phyloP scores from a whole-genome alignment of 2,888 invertebrate species.

The Zygaena filipendulae region DNA sequence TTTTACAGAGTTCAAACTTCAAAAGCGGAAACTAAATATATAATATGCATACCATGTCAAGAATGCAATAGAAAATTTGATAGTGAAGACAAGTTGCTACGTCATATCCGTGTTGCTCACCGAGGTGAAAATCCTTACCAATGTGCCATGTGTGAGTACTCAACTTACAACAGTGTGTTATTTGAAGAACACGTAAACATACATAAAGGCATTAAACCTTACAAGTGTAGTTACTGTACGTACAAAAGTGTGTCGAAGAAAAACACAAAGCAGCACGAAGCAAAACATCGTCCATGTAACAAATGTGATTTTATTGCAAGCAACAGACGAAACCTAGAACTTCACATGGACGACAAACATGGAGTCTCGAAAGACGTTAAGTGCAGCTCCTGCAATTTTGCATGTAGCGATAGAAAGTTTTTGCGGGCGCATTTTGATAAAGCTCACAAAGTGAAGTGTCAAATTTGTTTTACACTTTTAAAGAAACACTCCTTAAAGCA shows the following conservation, averaged over 20 bases:
- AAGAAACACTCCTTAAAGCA: neutral
- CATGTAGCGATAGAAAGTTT: neutral
- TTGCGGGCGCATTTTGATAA: neutral
- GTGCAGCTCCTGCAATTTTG: neutral
- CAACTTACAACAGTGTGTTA: slow-evolving; percentile 38
- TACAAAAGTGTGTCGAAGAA: slow-evolving; percentile 46
- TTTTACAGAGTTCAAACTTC: no score
- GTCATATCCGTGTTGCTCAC: slow-evolving; percentile 37
- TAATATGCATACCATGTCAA: slow-evolving; percentile 19
- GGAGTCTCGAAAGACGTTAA: slow-evolving; percentile 5
- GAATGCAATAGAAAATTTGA: slow-evolving; percentile 28
- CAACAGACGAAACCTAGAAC: slow-evolving; percentile 26
- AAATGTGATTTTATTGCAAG: slow-evolving; percentile 34
- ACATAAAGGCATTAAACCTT: slow-evolving; percentile 51
- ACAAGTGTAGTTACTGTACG: slow-evolving; percentile 37
- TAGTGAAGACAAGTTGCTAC: slow-evolving; percentile 31
- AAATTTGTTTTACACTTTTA: neutral
- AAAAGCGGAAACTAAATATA: neutral
- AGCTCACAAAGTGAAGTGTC: neutral
- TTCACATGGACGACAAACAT: slow-evolving; percentile 7
- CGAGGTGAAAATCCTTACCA: slow-evolving; percentile 42
- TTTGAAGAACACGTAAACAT: slow-evolving; percentile 45
- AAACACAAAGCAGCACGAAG: slow-evolving; percentile 44
- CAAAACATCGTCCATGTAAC: slow-evolving; percentile 31
- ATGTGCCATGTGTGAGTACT: slow-evolving; percentile 49